A percentile compares a stretch with the other conserved stretches of the same genome.
Conservation (phyloP, 2,888 invertebrate species). For the Stramonita haemastoma region DNA sequence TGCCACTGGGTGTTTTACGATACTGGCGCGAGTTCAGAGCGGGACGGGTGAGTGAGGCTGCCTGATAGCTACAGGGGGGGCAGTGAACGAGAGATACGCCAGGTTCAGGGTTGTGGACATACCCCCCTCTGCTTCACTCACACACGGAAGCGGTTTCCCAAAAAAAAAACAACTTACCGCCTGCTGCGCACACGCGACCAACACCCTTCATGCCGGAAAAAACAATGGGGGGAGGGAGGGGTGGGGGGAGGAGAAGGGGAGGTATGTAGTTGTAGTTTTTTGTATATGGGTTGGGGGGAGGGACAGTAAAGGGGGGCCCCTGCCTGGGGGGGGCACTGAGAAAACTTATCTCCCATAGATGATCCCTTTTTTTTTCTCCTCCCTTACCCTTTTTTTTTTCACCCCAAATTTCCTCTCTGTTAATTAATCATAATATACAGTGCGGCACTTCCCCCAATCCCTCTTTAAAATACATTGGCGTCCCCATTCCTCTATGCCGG, state of each 20-base stretch:
- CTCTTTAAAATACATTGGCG: no score
- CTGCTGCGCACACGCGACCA: constrained; percentile 24
- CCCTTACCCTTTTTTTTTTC: neutral
- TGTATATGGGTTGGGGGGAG: neutral
- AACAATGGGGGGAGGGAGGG: neutral
- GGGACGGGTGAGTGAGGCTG: constrained; percentile 11
- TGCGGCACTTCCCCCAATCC: no score
- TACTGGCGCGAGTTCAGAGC: constrained; percentile 1
- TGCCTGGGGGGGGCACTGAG: neutral
- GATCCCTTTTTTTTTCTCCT: neutral
- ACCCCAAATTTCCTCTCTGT: neutral
- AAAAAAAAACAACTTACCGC: constrained; percentile 16
- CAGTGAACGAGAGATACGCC: neutral
- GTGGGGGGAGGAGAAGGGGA: neutral
- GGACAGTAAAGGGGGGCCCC: neutral
- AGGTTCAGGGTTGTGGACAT: neutral
- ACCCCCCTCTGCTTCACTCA: neutral
- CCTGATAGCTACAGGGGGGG: neutral
- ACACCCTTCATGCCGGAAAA: neutral
- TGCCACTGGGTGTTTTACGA: constrained; percentile 20
- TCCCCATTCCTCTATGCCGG: no score
- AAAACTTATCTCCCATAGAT: constrained; percentile 14
- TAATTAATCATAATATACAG: no score
- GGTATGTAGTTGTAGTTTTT: no score
- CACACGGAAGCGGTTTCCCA: neutral